These are phyloP conservation scores for Myiotriccus ornatus DNA, from an alignment of 2,797 vertebrate genomes.

Conservation along the genomic window DNA sequence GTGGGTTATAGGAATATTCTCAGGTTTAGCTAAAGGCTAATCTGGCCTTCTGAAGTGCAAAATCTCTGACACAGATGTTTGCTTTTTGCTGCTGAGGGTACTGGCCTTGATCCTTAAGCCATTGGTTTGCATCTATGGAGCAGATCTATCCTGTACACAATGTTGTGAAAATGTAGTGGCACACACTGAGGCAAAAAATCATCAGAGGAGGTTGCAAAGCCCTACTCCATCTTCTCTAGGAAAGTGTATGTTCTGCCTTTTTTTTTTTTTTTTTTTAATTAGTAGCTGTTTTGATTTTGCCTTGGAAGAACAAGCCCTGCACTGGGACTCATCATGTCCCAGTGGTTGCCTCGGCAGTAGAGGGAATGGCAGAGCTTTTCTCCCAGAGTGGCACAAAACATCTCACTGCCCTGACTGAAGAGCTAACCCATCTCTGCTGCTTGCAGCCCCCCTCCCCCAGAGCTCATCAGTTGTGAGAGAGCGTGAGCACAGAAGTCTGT, in stretches of 20 bases:
- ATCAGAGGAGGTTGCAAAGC: background rate
- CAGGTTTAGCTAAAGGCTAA: background rate
- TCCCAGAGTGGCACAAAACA: background rate
- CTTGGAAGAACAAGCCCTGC: background rate
- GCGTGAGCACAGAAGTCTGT: background rate
- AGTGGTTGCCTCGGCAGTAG: background rate
- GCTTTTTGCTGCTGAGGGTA: background rate
- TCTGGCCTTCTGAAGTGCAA: background rate
- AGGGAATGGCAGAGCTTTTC: background rate
- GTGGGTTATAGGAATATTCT: background rate
- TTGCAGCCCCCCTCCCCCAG: background rate
- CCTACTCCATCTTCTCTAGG: background rate
- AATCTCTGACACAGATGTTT: background rate
- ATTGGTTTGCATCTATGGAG: background rate
- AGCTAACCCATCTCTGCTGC: background rate
- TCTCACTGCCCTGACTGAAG: background rate
- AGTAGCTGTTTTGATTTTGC: background rate
- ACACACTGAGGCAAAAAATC: background rate
- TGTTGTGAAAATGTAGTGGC: background rate
- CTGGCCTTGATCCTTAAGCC: background rate
- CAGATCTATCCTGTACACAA: background rate
- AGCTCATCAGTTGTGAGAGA: background rate
- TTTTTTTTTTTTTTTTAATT: background rate
- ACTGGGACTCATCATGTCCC: accelerated
- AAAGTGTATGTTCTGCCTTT: background rate